Conservation (phyloP, 2,797 vertebrate species). For the Lepus townsendii region DNA sequence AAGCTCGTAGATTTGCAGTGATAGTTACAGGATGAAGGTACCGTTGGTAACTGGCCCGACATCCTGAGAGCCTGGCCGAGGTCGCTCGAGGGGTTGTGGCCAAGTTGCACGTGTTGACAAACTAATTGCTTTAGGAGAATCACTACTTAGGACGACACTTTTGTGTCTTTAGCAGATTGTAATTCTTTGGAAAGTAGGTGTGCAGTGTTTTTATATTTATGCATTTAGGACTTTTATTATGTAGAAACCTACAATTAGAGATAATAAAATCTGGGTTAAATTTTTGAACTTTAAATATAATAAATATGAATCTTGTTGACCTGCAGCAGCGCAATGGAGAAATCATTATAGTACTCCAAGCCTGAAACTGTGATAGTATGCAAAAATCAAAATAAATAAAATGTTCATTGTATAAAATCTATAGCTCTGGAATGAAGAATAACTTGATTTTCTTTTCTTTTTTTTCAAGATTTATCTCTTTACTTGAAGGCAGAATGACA, state of each 20-base stretch:
- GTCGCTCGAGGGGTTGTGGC: neutral
- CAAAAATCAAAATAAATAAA: conserved; percentile 3
- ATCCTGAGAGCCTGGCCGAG: neutral
- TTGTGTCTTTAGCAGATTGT: neutral
- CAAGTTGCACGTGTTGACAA: neutral
- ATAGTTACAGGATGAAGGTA: neutral
- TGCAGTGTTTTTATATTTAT: neutral
- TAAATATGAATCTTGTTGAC: neutral
- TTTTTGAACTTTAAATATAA: neutral
- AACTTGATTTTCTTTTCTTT: neutral
- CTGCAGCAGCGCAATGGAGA: neutral
- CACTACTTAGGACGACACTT: neutral
- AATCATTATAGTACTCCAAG: neutral
- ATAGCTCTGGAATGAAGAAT: neutral
- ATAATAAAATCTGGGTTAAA: neutral
- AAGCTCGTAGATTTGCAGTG: neutral
- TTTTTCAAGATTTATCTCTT: no score
- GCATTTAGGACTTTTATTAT: neutral
- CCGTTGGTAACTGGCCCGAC: neutral
- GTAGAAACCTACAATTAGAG: neutral
- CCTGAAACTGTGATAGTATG: neutral
- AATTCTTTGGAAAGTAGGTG: neutral
- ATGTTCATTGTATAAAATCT: neutral
- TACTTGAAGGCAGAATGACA: no score
- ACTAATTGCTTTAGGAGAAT: conserved; percentile 16